Conservation (phyloP, 1,140 invertebrate species). For the Drosophila albomicans region DNA sequence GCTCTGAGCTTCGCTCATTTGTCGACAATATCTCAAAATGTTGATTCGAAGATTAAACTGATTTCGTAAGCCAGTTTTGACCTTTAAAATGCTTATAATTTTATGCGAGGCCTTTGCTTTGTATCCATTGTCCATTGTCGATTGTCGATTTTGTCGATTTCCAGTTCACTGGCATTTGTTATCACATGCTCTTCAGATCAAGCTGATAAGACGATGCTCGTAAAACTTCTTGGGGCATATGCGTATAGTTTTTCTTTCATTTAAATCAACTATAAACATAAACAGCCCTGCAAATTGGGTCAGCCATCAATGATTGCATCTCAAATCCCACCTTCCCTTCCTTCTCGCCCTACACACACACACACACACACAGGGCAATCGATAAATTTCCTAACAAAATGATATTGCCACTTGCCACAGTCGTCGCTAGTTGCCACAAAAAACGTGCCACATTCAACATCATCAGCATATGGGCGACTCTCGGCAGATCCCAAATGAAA, state of each 20-base stretch:
- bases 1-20: conserved; percentile 54
- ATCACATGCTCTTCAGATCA: conserved; percentile 64
- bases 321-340: background rate
- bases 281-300: conserved; percentile 71
- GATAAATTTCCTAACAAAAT: conserved; percentile 72
- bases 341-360: too few relatives aligned
- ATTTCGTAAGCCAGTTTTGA: conserved; percentile 55
- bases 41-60: conserved; percentile 43
- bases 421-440: conserved; percentile 32
- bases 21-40: conserved; percentile 48
- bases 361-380: conserved; percentile 13
- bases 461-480: conserved; percentile 72
- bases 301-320: conserved; percentile 40
- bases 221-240: conserved; percentile 50
- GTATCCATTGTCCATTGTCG: conserved; percentile 24
- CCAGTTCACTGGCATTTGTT: conserved; percentile 64
- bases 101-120: conserved; percentile 69
- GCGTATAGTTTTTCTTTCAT: conserved; percentile 32
- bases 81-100: conserved; percentile 68
- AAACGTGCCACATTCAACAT: conserved; percentile 67
- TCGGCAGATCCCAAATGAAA: conserved; percentile 34
- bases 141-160: conserved; percentile 39
- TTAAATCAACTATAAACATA: conserved; percentile 44
- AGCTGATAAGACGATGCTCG: conserved; percentile 57
- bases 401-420: conserved; percentile 64